Evolutionary conservation across 2,113 vertebrate genomes (phyloP), one percentile per base, ranked within the genome.

Genomic region (Polypterus bichir): DNA sequence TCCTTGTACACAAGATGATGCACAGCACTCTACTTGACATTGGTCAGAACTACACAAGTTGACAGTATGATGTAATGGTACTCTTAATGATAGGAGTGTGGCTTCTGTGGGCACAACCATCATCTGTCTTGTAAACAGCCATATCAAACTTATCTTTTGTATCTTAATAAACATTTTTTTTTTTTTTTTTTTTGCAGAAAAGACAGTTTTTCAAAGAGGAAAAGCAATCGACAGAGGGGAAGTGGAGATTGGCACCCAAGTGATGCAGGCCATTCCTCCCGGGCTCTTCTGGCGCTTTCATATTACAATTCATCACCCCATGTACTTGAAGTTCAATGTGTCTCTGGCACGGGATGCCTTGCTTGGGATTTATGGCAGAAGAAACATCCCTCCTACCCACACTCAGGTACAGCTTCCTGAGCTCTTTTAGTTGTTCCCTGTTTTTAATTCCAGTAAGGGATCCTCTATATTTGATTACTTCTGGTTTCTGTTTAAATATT

Each of bases 221-320:
- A 85, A 86, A 51, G 88, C 90, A 64, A 95, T 98, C 69, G 95
- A 99, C 74, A 88, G 90, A 0, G 96, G 96, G 64, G 95, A 97
- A 78, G 86, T 98, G 54, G 91, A 93, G 74, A 80, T 97, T 45
- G 94, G 94, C 46, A 87, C 88, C 6, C 92, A 95, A 65, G 89
- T 95, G 66, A 92, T 89, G 79, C 93, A 99, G 74, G 86, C 87
- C 1, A 92, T 99, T 64, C 95, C 93, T 0, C 95, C 95, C 0
- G 93, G 93, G 54, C 87, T 97, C 8, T 99, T 98, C 79, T 99
- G 96, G 95, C 89, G 96, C 72, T 97, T 97, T 78, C 92, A 94
- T 70, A 88, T 99, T 65, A 92, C 86, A n/a, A 88, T 98, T 51
- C 94, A 98, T 73, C 94, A 96, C 74, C 93, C 96, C 0, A 67